Base-by-base conservation (phyloP, 2,888 invertebrate genomes). In the Mallateleia sp. region DNA sequence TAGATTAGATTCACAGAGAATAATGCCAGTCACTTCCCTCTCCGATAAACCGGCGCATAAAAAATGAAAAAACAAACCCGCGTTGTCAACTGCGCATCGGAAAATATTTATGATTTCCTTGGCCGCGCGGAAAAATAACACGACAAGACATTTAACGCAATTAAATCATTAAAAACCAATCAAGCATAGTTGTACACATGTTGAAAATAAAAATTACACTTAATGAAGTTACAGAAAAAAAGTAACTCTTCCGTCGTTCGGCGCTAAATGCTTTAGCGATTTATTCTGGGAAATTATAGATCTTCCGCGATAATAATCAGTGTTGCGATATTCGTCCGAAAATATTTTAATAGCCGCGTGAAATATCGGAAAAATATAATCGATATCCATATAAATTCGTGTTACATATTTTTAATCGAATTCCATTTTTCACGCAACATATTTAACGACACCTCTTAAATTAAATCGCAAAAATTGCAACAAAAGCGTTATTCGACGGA, bases 11-110 rank as follows among this genome's bases (percentile, higher is more conserved):
- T 87, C 85, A 69, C 80, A 47, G 88, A 89, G 91, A 92, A 91
- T 91, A 90, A 91, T 88, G 91, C 91, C 91, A 91, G 91, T 91
- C 92, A 92, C 90, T 89, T 89, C 83, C 89, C 88, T 88, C 54
- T 81, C 81, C 78, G 87, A 88, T 75, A 85, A 86, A 89, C 85
- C 88, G 85, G 88, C 84, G 69, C 81, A 84, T 89, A 81, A 89
- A 90, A 88, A 78, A 79, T 56, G 72, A 85, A 84, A 69, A 77
- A 79, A 45, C 71, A 81, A 82, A 74, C 64, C 83, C 79, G 58
- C 69, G 75, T 81, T 74, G 58, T 64, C 66, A 66, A 56, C 45
- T 28, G 60, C 18, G 45, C 42, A 22, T 62, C 42, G 28, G n/a
- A 28, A 54, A 75, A 75, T 64, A 42, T 54, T 64, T 64, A 34